Conservation (phyloP, 2,888 invertebrate species). For the Synanthedon tipuliformis region DNA sequence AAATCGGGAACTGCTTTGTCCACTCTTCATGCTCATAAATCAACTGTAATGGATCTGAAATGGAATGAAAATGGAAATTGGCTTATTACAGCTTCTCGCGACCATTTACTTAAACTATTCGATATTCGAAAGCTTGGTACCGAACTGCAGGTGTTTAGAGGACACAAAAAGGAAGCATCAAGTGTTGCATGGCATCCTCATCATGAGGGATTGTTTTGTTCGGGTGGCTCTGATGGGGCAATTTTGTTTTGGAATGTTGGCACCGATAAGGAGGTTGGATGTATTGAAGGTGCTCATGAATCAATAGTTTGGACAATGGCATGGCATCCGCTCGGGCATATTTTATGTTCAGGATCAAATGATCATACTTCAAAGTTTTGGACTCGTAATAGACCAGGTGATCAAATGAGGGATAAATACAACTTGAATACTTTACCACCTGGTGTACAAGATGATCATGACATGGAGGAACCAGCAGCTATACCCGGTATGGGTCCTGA, state of each 20-base stretch:
- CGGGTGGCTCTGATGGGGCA: conserved; percentile 98
- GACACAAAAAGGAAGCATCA: conserved; percentile 98
- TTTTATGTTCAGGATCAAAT: conserved; percentile 98
- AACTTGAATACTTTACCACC: conserved; percentile 92
- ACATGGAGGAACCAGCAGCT: conserved; percentile 79
- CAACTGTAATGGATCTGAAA: conserved; percentile 98
- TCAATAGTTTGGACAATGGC: conserved; percentile 99
- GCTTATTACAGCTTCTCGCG: conserved; percentile 97
- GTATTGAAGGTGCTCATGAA: conserved; percentile 98
- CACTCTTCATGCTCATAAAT: conserved; percentile 98
- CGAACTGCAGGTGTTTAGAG: conserved; percentile 97
- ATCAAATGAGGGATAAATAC: conserved; percentile 98
- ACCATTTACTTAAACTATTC: conserved; percentile 96
- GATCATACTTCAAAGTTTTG: conserved; percentile 99
- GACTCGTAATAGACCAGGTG: conserved; percentile 98
- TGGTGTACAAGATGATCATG: conserved; percentile 72
- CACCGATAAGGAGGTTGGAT: conserved; percentile 97
- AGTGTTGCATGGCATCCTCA: conserved; percentile 98
- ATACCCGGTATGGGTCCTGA: conserved; percentile 99
- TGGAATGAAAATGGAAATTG: conserved; percentile 99
- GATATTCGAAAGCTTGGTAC: conserved; percentile 95
- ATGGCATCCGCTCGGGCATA: conserved; percentile 99
- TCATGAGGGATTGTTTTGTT: conserved; percentile 96
- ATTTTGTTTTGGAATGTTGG: conserved; percentile 99
- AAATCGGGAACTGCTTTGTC: conserved; percentile 95